Conservation (phyloP, 2,113 vertebrate genomes). For the Seriola rivoliana region DNA sequence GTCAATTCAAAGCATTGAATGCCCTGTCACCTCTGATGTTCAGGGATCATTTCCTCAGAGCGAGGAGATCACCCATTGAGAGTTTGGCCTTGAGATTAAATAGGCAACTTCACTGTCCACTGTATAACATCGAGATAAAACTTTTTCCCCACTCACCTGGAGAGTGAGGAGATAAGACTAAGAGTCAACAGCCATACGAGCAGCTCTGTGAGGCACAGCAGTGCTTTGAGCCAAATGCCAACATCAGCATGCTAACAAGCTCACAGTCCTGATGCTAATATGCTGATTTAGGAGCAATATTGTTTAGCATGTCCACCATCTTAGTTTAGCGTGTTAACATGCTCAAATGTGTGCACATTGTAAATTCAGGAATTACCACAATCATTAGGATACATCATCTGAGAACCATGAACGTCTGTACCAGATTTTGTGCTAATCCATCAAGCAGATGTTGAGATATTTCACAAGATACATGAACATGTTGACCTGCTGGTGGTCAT, state of each 20-base stretch:
- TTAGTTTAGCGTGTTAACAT: too few relatives aligned
- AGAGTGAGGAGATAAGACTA: background rate
- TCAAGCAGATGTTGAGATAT: background rate
- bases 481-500: background rate
- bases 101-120: conserved; percentile 15
- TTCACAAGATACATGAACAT: background rate
- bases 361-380: background rate
- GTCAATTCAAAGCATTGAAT: conserved; percentile 54
- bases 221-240: background rate
- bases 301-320: background rate
- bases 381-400: background rate
- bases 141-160: background rate
- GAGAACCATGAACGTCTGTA: background rate
- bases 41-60: conserved; percentile 51
- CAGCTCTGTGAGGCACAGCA: background rate
- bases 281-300: background rate
- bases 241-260: background rate
- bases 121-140: conserved; percentile 7
- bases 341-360: background rate
- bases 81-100: conserved; percentile 35
- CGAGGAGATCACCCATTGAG: conserved; percentile 33
- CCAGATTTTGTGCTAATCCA: background rate
- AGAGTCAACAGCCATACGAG: background rate
- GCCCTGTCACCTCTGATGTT: conserved; percentile 51
- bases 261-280: background rate